Percentiles rank a stretch among this genome's conserved stretches.
These are phyloP conservation scores for Gadopsis marmoratus DNA, from an alignment of 2,797 vertebrate genomes.

Conservation along the genomic window DNA sequence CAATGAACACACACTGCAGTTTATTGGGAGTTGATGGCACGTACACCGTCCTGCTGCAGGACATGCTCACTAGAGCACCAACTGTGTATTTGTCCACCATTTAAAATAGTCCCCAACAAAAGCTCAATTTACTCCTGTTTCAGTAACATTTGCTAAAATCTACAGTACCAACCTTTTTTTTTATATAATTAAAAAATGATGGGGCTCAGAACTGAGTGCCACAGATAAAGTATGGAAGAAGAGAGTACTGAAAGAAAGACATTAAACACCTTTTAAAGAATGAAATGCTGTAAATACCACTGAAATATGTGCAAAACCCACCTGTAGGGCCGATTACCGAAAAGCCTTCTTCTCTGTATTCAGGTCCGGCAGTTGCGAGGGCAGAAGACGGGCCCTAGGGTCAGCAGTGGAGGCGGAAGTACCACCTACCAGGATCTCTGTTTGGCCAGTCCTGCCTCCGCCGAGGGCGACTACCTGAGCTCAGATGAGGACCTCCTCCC, in stretches of 20 bases:
- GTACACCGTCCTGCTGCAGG: background rate
- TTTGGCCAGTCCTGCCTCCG: slow-evolving; percentile 87
- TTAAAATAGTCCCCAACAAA: background rate
- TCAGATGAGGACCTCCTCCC: slow-evolving; percentile 94
- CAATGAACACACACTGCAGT: background rate
- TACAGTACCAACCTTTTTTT: background rate
- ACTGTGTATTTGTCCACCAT: background rate
- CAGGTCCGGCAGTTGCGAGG: slow-evolving; percentile 92
- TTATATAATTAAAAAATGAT: background rate
- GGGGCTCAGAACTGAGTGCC: background rate
- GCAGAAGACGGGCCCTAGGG: slow-evolving; percentile 82
- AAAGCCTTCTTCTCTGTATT: slow-evolving; percentile 23
- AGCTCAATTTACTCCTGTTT: background rate
- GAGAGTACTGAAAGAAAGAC: background rate
- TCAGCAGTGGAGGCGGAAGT: slow-evolving; percentile 66
- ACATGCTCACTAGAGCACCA: background rate
- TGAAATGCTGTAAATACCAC: background rate
- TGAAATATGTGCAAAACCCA: background rate
- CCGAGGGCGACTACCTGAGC: slow-evolving; percentile 94
- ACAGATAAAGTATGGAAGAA: background rate
- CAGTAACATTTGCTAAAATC: background rate
- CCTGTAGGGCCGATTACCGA: background rate
- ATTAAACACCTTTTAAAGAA: background rate
- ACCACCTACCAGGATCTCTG: slow-evolving; percentile 88
- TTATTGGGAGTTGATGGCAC: background rate